Percentiles rank a stretch among this genome's conserved stretches.
phyloP scores from a whole-genome alignment of 2,797 vertebrate species.

The Platyrinchus mystaceus region DNA sequence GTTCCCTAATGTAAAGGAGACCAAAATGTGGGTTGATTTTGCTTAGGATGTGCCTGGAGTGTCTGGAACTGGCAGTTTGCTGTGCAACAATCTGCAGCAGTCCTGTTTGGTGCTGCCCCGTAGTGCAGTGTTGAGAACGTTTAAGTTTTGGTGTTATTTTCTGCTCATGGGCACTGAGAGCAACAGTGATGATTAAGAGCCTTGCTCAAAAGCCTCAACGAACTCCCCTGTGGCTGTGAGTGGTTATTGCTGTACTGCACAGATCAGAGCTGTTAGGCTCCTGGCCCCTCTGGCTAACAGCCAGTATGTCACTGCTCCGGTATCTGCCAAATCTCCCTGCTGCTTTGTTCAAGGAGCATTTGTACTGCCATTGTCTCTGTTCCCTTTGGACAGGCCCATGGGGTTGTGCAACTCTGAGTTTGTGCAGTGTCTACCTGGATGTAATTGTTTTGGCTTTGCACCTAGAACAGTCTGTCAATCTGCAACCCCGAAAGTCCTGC shows the following conservation, averaged over 20 bases:
- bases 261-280: not conserved
- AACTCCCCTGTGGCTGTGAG: not conserved
- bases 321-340: not conserved
- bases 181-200: not conserved
- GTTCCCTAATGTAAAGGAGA: not conserved
- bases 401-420: not conserved
- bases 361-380: not conserved
- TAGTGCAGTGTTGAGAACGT: not conserved
- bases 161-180: not conserved
- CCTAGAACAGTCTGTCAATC: not conserved
- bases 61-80: not conserved
- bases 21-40: not conserved
- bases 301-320: not conserved
- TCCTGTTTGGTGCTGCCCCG: not conserved
- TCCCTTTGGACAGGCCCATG: not conserved
- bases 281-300: not conserved
- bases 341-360: not conserved
- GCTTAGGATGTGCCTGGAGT: not conserved
- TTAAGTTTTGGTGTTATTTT: not conserved
- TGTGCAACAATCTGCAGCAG: not conserved
- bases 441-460: constrained; percentile 21
- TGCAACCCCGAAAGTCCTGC: not conserved
- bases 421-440: not conserved
- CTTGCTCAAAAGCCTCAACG: not conserved
- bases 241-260: not conserved